These are phyloP conservation scores for Danaus chrysippus DNA, from an alignment of 2,888 invertebrate genomes.

Conservation along the genomic window DNA sequence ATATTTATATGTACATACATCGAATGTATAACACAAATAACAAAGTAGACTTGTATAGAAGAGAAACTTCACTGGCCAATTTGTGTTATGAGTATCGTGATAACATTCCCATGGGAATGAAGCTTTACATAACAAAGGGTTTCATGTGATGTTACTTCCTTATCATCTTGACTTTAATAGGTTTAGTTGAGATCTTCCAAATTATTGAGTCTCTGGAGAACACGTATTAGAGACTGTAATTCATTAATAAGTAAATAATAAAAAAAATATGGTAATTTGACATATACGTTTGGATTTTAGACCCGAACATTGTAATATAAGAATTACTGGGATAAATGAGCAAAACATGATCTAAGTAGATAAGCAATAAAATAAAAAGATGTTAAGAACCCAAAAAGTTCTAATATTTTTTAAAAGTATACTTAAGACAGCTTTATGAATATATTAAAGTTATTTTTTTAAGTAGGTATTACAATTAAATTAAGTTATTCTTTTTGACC, in stretches of 20 bases:
- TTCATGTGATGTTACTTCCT: slow-evolving; percentile 15
- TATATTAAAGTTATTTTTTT: background rate
- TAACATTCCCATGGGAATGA: background rate
- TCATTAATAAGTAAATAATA: slow-evolving; percentile 3
- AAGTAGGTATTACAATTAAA: background rate
- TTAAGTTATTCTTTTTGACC: background rate
- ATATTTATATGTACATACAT: background rate
- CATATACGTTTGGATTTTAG: background rate
- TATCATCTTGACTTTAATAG: slow-evolving; percentile 20
- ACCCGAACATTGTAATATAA: no score
- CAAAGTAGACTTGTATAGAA: background rate
- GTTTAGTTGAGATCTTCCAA: slow-evolving; percentile 21
- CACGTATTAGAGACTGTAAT: slow-evolving; percentile 14
- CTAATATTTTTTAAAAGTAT: no score
- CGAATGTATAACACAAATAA: background rate
- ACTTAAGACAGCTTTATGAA: no score
- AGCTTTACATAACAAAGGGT: slow-evolving; percentile 22
- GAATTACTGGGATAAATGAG: no score
- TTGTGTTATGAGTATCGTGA: slow-evolving; percentile 4
- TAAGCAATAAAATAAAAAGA: no score
- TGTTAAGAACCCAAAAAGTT: no score
- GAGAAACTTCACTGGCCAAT: background rate
- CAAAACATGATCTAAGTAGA: no score
- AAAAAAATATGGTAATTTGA: background rate
- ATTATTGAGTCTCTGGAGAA: slow-evolving; percentile 15